Evolutionary conservation across 2,797 vertebrate species (phyloP).

Genomic region (Harpagifer antarcticus): DNA sequence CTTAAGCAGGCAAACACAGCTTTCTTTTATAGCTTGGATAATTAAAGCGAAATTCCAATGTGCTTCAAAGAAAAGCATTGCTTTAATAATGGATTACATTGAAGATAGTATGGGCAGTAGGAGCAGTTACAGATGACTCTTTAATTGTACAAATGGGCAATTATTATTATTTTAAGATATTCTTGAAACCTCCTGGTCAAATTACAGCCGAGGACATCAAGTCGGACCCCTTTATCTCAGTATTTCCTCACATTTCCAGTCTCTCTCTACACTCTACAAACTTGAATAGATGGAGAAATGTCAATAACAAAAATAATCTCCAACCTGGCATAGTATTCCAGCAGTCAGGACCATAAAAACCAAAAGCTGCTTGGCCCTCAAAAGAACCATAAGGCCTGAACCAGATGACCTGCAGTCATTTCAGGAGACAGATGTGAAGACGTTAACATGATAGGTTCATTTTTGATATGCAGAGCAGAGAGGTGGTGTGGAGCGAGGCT

Average conservation of each 20-base stretch:
- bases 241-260: no score
- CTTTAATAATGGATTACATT: neutral
- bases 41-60: neutral
- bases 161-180: neutral
- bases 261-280: no score
- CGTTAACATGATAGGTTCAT: neutral
- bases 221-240: no score
- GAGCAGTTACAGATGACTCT: neutral
- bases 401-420: slow-evolving; percentile 1
- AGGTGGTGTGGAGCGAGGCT: neutral
- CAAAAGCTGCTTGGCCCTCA: neutral
- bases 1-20: neutral
- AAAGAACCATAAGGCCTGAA: neutral
- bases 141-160: neutral
- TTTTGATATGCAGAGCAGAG: neutral
- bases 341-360: slow-evolving; percentile 4
- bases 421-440: no score
- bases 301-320: neutral
- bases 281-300: no score
- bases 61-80: neutral
- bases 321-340: neutral
- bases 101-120: no score
- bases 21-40: neutral
- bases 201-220: no score
- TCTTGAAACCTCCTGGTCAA: no score